Percentiles rank a stretch among this genome's conserved stretches.
phyloP scores from a whole-genome alignment of 2,113 vertebrate genomes.

The Nasalis larvatus region DNA sequence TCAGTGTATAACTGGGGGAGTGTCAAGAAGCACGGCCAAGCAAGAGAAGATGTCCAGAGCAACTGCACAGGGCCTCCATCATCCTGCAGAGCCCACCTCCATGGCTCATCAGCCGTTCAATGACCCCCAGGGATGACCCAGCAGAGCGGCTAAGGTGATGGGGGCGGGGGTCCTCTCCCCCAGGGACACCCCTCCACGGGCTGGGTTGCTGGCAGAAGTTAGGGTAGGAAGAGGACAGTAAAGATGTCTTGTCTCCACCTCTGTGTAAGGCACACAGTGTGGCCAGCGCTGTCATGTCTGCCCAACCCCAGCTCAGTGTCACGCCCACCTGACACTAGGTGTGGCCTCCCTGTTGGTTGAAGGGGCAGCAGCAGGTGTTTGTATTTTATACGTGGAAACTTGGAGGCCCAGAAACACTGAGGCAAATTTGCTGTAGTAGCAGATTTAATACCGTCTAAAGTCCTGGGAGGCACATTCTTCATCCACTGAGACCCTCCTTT shows the following conservation, averaged over 20 bases:
- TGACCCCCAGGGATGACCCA: not conserved
- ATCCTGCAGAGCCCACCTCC: not conserved
- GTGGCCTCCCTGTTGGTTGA: not conserved
- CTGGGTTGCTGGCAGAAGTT: not conserved
- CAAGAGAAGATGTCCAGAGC: not conserved
- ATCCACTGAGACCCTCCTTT: not conserved
- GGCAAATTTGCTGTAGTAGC: not conserved
- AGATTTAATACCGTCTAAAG: not conserved
- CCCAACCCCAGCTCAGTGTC: not conserved
- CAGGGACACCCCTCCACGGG: fast-evolving
- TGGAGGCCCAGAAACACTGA: not conserved
- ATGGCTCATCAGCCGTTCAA: not conserved
- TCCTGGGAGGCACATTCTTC: not conserved
- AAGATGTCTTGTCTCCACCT: too few relatives aligned
- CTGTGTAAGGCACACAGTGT: not conserved
- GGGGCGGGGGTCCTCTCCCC: fast-evolving
- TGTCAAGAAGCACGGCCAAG: not conserved
- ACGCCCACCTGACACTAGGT: not conserved
- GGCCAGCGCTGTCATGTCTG: not conserved
- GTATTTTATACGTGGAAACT: not conserved
- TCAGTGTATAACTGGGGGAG: not conserved
- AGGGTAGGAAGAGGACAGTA: not conserved
- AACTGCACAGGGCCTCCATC: fast-evolving
- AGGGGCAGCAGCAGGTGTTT: not conserved
- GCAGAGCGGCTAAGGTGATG: not conserved